Evolutionary conservation across 2,113 vertebrate genomes (phyloP).

Genomic region (Rhodinocichla rosea): DNA sequence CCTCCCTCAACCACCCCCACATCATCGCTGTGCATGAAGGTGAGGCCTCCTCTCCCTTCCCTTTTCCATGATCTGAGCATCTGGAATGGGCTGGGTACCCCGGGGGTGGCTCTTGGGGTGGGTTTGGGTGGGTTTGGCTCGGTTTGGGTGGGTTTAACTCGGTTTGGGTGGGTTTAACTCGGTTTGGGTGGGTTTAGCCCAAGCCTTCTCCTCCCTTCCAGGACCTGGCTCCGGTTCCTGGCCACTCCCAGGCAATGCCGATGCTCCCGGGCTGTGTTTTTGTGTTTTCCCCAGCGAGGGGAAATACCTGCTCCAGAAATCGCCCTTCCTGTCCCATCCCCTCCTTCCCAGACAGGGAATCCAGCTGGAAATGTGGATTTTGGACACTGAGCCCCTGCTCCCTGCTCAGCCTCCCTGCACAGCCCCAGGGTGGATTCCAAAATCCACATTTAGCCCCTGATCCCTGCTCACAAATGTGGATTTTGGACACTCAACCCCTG

Average conservation of each 20-base stretch:
- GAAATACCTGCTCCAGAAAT: not conserved
- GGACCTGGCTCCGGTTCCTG: not conserved
- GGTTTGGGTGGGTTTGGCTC: too few relatives aligned
- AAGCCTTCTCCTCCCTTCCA: not conserved
- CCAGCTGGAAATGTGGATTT: rapidly evolving
- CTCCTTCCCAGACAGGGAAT: not conserved
- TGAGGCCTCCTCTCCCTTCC: slow-evolving; percentile 27
- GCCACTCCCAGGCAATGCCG: not conserved
- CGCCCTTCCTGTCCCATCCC: not conserved
- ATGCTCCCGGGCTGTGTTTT: not conserved
- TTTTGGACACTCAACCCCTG: too few relatives aligned
- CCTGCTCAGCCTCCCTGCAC: too few relatives aligned
- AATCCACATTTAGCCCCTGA: too few relatives aligned
- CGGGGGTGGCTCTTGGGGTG: not conserved
- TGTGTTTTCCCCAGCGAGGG: not conserved
- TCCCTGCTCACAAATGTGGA: too few relatives aligned
- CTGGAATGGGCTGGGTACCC: rapidly evolving
- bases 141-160: too few relatives aligned
- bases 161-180: too few relatives aligned
- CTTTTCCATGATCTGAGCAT: rapidly evolving
- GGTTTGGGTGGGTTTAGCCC: not conserved
- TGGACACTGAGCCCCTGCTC: too few relatives aligned
- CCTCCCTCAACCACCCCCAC: slow-evolving; percentile 92
- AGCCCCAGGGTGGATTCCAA: too few relatives aligned
- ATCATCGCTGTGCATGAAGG: slow-evolving; percentile 97